Evolutionary conservation across 2,113 vertebrate species (phyloP).

Genomic region (Mormoops blainvillei): DNA sequence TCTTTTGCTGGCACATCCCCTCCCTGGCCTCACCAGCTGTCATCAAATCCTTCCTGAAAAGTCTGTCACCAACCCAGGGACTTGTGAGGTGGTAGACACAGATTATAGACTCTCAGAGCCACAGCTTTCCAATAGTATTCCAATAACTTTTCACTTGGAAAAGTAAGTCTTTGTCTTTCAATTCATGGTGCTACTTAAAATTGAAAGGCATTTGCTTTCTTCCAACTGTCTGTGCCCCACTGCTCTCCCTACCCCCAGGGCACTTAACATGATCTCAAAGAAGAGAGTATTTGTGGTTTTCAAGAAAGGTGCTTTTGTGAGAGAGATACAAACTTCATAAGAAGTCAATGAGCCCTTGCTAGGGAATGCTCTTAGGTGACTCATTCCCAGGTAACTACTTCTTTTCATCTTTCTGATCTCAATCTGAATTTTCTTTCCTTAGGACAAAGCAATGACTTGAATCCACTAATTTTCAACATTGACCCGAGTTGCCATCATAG

Average conservation of each 20-base stretch:
- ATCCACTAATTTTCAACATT: not conserved
- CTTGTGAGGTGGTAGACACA: rapidly evolving
- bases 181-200: not conserved
- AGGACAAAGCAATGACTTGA: not conserved
- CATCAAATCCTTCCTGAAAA: not conserved
- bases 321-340: not conserved
- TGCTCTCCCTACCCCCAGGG: not conserved
- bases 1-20: rapidly evolving
- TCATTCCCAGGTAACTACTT: not conserved
- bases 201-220: not conserved
- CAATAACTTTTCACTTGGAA: not conserved
- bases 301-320: not conserved
- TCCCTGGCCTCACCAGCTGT: not conserved
- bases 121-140: no score
- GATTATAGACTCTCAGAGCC: not conserved
- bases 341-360: not conserved
- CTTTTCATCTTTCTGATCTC: not conserved
- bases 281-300: not conserved
- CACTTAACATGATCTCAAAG: not conserved
- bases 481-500: not conserved
- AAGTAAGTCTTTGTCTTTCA: not conserved
- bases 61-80: not conserved
- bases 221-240: not conserved
- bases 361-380: not conserved
- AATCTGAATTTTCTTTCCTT: not conserved